Evolutionary conservation across 2,113 vertebrate species (phyloP).

Genomic region (Mastomys natalensis): DNA sequence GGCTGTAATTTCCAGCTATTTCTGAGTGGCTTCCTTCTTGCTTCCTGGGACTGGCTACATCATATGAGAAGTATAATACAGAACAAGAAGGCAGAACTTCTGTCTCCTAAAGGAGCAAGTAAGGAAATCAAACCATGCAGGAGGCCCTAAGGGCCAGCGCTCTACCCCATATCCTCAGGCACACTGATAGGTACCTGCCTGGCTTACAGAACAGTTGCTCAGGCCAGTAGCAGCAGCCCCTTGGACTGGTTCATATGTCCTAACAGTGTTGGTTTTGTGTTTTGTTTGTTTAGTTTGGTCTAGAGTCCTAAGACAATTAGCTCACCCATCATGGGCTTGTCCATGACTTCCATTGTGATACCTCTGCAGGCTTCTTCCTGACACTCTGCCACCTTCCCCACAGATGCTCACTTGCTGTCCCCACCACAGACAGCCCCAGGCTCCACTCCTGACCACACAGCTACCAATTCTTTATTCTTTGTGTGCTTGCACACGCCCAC

Average conservation of each 20-base stretch:
- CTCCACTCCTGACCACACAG: background rate
- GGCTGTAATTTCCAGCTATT: background rate
- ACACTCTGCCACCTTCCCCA: background rate
- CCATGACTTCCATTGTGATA: background rate
- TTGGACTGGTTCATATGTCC: background rate
- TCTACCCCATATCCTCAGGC: background rate
- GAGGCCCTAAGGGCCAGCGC: fast-evolving
- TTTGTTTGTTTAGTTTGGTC: background rate
- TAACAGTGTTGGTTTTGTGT: background rate
- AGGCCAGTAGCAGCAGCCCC: background rate
- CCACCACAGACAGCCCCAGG: background rate
- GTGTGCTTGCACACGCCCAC: background rate
- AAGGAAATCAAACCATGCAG: fast-evolving
- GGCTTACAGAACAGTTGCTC: background rate
- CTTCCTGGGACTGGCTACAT: background rate
- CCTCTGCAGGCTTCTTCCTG: fast-evolving
- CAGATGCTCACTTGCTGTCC: fast-evolving
- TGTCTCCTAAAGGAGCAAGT: background rate
- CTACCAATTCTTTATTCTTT: background rate
- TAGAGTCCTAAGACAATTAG: background rate
- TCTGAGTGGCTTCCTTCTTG: background rate
- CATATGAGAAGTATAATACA: background rate
- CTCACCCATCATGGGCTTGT: background rate
- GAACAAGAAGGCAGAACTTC: background rate
- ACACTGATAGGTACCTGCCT: too few species aligned